Conservation (phyloP, 2,113 vertebrate species). For the Aleadryas rufinucha region DNA sequence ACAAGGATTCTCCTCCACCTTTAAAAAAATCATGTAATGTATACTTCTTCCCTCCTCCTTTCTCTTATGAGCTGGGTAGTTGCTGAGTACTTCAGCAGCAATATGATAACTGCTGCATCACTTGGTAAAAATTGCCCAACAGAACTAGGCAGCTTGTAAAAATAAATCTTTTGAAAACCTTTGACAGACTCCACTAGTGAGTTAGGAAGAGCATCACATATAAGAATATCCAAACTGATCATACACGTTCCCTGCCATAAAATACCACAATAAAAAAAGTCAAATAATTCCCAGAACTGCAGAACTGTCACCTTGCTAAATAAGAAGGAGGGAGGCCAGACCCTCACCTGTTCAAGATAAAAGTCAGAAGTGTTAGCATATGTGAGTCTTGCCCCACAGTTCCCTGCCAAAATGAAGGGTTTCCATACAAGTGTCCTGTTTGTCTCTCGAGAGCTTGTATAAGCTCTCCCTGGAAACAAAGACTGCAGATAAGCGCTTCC, state of each 20-base stretch:
- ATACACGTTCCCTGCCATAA: not conserved
- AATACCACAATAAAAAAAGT: not conserved
- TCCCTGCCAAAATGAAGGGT: not conserved
- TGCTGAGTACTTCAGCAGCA: not conserved
- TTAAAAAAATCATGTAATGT: not conserved
- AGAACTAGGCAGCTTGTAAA: not conserved
- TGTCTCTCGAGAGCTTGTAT: not conserved
- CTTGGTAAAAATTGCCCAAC: not conserved
- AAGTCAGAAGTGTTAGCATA: not conserved
- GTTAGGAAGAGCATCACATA: not conserved
- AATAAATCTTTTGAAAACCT: not conserved
- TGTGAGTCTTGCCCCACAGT: not conserved
- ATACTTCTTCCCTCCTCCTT: not conserved
- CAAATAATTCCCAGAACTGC: not conserved
- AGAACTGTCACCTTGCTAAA: not conserved
- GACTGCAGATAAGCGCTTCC: not conserved
- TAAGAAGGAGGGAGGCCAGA: not conserved
- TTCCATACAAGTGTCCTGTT: not conserved
- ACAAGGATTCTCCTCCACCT: not conserved
- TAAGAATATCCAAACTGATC: not conserved
- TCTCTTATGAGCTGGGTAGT: not conserved
- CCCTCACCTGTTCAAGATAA: not conserved
- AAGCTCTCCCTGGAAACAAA: not conserved
- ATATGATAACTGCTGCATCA: not conserved
- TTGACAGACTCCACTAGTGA: not conserved